Conservation (phyloP, 2,888 invertebrate species). For the Vannuccia rotundouncinata region DNA sequence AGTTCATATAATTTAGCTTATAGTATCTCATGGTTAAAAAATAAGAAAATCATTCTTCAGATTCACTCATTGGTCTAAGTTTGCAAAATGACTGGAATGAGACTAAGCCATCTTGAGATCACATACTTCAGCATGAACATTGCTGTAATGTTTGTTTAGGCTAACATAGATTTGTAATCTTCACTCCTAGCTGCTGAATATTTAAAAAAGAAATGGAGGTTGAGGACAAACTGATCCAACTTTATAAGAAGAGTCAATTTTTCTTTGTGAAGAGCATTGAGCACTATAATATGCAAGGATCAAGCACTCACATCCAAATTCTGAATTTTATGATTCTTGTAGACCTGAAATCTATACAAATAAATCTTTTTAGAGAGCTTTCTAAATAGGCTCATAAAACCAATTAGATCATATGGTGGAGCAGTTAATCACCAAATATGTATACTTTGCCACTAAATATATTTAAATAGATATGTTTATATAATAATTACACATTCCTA, state of each 20-base stretch:
- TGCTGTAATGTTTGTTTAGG: neutral
- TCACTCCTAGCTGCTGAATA: neutral
- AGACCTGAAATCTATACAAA: no score
- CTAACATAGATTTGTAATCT: constrained; percentile 18
- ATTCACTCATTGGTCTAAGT: neutral
- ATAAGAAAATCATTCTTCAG: neutral
- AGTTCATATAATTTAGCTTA: no score
- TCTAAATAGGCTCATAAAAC: no score
- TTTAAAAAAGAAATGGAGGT: constrained; percentile 17
- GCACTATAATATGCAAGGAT: constrained; percentile 16
- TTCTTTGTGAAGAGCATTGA: neutral
- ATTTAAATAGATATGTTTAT: no score
- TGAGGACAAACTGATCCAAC: neutral
- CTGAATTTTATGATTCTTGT: no score
- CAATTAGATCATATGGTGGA: no score
- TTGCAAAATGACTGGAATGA: neutral
- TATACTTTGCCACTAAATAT: no score
- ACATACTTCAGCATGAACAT: constrained; percentile 12
- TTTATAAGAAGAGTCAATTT: neutral
- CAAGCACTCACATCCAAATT: no score
- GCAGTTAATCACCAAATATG: no score
- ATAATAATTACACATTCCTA: no score
- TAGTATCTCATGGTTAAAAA: neutral
- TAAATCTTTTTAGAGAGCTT: no score
- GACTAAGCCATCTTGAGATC: constrained; percentile 19